phyloP scores from a whole-genome alignment of 2,797 vertebrate genomes.

The Yasuhikotakia modesta region DNA sequence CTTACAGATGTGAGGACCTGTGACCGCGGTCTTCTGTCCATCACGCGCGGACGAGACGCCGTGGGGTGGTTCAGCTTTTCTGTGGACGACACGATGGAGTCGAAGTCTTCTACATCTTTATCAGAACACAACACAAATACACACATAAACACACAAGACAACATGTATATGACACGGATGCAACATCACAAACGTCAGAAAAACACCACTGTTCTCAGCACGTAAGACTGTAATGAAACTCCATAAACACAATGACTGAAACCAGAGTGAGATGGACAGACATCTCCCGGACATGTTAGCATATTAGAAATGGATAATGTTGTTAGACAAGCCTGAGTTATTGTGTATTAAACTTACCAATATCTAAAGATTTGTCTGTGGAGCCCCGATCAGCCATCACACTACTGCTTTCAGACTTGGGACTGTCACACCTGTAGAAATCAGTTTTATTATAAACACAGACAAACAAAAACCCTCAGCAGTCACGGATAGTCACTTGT shows the following conservation, averaged over 20 bases:
- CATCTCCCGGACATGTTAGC: slow-evolving; percentile 1
- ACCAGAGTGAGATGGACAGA: slow-evolving; percentile 5
- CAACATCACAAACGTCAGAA: slow-evolving; percentile 12
- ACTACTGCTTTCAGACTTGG: slow-evolving; percentile 85
- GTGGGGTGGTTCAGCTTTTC: slow-evolving; percentile 97
- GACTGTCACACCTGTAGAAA: slow-evolving; percentile 86
- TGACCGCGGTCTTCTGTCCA: slow-evolving; percentile 92
- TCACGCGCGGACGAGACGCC: slow-evolving; percentile 88
- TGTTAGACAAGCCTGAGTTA: slow-evolving; percentile 15
- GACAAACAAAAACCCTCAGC: no score
- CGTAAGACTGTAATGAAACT: slow-evolving; percentile 5
- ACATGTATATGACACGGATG: slow-evolving; percentile 42
- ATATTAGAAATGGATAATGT: slow-evolving; percentile 35
- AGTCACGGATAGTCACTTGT: no score
- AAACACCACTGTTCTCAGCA: background rate
- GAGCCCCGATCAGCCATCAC: slow-evolving; percentile 85
- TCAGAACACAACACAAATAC: slow-evolving; percentile 44
- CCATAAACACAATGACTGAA: slow-evolving; percentile 20
- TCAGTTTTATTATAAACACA: no score
- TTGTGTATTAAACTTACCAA: slow-evolving; percentile 80
- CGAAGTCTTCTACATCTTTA: slow-evolving; percentile 89
- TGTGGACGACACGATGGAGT: slow-evolving; percentile 85
- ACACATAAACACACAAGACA: slow-evolving; percentile 60
- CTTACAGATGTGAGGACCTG: slow-evolving; percentile 92
- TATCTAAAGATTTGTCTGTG: slow-evolving; percentile 88